A percentile compares a stretch with the other conserved stretches of the same genome.
phyloP scores from a whole-genome alignment of 2,797 vertebrate species.

The Ibycter americanus region DNA sequence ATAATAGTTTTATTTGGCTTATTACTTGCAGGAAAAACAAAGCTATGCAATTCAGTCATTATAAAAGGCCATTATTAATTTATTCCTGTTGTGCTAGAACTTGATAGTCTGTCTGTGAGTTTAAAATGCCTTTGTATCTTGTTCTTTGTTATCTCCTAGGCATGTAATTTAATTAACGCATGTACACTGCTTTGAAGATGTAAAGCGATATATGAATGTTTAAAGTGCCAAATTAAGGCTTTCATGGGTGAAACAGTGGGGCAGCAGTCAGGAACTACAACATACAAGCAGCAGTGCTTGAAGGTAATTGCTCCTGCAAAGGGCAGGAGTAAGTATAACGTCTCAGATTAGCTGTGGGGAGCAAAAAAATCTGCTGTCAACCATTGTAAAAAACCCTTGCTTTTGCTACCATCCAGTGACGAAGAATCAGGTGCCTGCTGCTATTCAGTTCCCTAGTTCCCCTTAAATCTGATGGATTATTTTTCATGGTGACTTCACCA shows the following conservation, averaged over 20 bases:
- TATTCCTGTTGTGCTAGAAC: constrained; percentile 55
- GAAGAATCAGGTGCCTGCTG: not conserved
- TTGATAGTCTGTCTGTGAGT: constrained; percentile 56
- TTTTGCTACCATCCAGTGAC: not conserved
- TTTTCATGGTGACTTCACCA: not conserved
- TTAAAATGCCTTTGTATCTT: constrained; percentile 61
- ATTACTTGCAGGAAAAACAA: constrained; percentile 6
- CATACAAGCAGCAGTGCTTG: not conserved
- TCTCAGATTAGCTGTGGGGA: not conserved
- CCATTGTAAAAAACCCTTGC: not conserved
- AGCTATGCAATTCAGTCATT: constrained; percentile 33
- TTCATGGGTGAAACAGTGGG: constrained; percentile 8
- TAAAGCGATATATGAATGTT: constrained; percentile 8
- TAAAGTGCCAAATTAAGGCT: constrained; percentile 36
- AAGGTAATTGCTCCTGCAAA: not conserved
- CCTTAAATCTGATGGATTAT: not conserved
- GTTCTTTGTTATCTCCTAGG: constrained; percentile 60
- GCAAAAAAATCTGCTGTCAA: not conserved
- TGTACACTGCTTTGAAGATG: constrained; percentile 54
- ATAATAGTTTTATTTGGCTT: not conserved
- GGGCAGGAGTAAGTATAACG: not conserved
- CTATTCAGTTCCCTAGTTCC: not conserved
- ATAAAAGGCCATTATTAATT: constrained; percentile 66
- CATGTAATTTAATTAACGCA: constrained; percentile 66
- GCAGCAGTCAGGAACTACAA: not conserved